Conservation (phyloP, 2,113 vertebrate genomes). For the Coturnix japonica region DNA sequence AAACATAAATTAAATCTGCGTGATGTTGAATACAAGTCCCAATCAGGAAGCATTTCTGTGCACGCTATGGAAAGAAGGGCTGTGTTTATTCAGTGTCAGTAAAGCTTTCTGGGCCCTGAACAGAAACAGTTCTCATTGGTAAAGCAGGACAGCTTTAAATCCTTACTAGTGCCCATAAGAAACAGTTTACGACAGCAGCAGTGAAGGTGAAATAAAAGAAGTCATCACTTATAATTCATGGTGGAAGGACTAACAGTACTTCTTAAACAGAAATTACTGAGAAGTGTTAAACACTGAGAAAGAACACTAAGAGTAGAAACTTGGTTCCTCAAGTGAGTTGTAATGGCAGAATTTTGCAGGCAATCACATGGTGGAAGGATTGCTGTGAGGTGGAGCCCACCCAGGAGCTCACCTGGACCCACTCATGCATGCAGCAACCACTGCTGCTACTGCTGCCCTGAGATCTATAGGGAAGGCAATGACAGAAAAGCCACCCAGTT, state of each 20-base stretch:
- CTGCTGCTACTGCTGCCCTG: rapidly evolving
- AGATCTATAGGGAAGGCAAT: not conserved
- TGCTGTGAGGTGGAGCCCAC: not conserved
- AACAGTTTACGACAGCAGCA: not conserved
- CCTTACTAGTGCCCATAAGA: not conserved
- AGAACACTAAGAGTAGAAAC: not conserved
- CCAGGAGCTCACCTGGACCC: not conserved
- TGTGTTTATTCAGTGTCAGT: not conserved
- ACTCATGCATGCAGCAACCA: not conserved
- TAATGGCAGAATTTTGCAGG: not conserved
- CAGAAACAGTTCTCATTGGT: not conserved
- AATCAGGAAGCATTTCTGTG: not conserved
- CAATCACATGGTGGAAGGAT: not conserved
- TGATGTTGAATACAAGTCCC: not conserved
- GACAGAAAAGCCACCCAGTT: not conserved
- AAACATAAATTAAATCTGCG: not conserved
- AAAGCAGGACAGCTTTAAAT: not conserved
- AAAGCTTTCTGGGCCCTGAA: not conserved
- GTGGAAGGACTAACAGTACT: not conserved
- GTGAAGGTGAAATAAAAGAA: not conserved
- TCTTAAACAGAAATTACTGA: not conserved
- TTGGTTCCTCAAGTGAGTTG: not conserved
- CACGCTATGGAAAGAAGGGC: not conserved
- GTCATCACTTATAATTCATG: not conserved
- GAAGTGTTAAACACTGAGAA: not conserved